Evolutionary conservation across 2,888 invertebrate genomes (phyloP).

Genomic region (Hypolimnas misippus): DNA sequence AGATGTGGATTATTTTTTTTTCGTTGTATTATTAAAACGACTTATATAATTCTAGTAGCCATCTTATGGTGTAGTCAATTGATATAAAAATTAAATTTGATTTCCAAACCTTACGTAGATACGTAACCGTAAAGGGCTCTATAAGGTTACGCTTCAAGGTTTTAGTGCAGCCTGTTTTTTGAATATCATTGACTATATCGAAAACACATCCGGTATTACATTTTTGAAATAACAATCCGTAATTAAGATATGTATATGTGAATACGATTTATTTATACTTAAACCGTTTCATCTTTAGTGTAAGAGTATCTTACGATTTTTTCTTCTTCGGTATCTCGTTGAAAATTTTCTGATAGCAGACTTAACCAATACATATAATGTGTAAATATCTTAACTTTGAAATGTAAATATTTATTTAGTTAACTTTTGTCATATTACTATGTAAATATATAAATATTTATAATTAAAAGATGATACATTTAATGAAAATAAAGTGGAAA

Average conservation of each 20-base stretch:
- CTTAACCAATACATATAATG: too few relatives aligned
- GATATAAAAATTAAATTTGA: neutral
- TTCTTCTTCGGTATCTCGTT: too few relatives aligned
- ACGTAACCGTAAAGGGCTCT: neutral
- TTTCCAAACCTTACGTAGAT: neutral
- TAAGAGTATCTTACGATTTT: neutral
- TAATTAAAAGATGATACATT: too few relatives aligned
- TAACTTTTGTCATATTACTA: too few relatives aligned
- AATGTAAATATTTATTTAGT: too few relatives aligned
- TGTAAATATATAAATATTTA: too few relatives aligned
- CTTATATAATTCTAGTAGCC: too few relatives aligned
- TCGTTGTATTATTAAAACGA: too few relatives aligned
- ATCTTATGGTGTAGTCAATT: neutral
- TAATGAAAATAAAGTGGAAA: too few relatives aligned
- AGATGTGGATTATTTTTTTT: too few relatives aligned
- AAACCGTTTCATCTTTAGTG: neutral
- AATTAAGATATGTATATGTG: neutral
- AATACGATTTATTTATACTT: neutral
- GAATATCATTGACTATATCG: neutral
- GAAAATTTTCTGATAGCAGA: too few relatives aligned
- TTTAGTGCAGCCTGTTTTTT: slow-evolving; percentile 3
- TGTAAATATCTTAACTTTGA: too few relatives aligned
- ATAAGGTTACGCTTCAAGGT: slow-evolving; percentile 5
- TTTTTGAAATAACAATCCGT: neutral
- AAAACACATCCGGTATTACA: slow-evolving; percentile 4